Conservation (phyloP, 2,113 vertebrate species). For the Oryzias melastigma region DNA sequence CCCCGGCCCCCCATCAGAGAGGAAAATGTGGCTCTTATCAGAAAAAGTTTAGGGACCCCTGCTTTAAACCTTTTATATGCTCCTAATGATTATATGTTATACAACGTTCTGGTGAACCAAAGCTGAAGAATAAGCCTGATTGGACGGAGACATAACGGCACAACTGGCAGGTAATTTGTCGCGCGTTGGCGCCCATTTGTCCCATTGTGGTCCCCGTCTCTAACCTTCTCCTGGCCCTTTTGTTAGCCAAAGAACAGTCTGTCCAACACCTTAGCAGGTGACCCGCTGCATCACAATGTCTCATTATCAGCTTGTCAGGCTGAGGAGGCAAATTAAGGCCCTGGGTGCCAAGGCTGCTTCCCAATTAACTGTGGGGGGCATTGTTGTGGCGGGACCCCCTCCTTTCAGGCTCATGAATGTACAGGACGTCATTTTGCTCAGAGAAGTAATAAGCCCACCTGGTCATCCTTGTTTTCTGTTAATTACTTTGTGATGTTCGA, state of each 20-base stretch:
- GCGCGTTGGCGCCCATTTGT: conserved; percentile 65
- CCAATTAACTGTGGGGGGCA: conserved; percentile 62
- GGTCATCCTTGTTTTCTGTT: conserved; percentile 30
- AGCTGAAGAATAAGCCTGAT: conserved; percentile 33
- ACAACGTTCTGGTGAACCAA: background rate
- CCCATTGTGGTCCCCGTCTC: conserved; percentile 55
- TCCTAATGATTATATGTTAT: no score
- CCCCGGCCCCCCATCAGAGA: no score
- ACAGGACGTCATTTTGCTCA: conserved; percentile 25
- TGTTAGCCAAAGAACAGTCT: conserved; percentile 45
- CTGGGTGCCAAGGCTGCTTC: conserved; percentile 36
- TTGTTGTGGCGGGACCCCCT: conserved; percentile 44
- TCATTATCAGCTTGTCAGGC: conserved; percentile 75
- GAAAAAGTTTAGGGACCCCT: no score
- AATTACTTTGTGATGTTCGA: conserved; percentile 31
- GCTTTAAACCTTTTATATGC: no score
- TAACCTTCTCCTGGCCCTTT: conserved; percentile 25
- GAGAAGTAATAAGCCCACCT: conserved; percentile 25
- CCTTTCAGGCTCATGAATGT: conserved; percentile 11
- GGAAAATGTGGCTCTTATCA: no score
- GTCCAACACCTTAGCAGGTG: conserved; percentile 45
- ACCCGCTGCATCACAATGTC: conserved; percentile 68
- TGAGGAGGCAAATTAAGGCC: conserved; percentile 67
- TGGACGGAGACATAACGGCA: conserved; percentile 64
- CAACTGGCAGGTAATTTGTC: conserved; percentile 77